Percentiles rank a stretch among this genome's conserved stretches.
Conservation (phyloP, 2,888 invertebrate species). For the Temnothorax ravouxi region DNA sequence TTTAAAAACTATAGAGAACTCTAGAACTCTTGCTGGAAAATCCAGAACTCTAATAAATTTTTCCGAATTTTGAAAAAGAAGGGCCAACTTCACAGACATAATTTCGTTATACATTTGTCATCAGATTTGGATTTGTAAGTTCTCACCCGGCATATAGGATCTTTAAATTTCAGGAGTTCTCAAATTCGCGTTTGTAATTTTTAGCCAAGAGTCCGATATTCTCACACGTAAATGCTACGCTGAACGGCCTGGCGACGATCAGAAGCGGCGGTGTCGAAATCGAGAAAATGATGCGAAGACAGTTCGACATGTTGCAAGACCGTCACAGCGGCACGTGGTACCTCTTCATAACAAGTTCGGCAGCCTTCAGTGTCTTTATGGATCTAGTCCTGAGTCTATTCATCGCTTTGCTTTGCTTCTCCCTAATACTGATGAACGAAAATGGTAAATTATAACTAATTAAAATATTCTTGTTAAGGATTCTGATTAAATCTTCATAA, state of each 20-base stretch:
- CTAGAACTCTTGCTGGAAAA: no score
- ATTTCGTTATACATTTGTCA: neutral
- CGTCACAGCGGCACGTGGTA: conserved; percentile 91
- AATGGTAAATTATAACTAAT: conserved; percentile 86
- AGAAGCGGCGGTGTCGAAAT: conserved; percentile 91
- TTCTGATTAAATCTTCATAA: neutral
- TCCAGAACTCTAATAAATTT: no score
- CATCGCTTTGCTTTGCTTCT: conserved; percentile 89
- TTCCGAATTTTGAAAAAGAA: no score
- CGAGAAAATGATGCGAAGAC: conserved; percentile 90
- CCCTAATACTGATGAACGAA: conserved; percentile 88
- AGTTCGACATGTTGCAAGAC: conserved; percentile 91
- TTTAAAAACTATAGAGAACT: no score
- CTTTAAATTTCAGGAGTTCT: neutral
- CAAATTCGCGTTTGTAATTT: conserved; percentile 25
- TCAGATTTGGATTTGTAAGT: neutral
- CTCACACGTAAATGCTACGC: conserved; percentile 94
- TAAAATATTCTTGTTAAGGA: neutral
- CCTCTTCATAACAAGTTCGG: conserved; percentile 89
- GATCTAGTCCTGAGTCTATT: conserved; percentile 91
- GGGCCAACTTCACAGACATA: no score
- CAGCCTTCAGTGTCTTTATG: conserved; percentile 92
- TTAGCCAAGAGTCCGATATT: conserved; percentile 94
- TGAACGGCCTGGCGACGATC: conserved; percentile 95
- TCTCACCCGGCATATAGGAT: neutral